These are phyloP conservation scores for Hydrozoanthus tunicans DNA, from an alignment of 64 coral and sea anemone species.

Conservation along the genomic window DNA sequence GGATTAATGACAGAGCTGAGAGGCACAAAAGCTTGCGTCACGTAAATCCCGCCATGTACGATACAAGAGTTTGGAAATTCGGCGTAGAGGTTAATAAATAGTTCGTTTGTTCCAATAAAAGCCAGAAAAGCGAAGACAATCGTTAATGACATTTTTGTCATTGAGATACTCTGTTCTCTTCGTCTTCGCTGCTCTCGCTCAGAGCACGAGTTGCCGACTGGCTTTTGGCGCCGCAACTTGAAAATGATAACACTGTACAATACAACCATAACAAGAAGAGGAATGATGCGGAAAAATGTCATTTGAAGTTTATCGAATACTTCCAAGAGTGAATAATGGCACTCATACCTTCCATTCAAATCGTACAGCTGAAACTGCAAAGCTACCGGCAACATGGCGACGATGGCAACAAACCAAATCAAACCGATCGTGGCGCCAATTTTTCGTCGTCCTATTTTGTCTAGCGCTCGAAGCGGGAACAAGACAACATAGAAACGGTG, in stretches of 20 bases:
- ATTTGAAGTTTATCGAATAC: not conserved
- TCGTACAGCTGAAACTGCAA: not conserved
- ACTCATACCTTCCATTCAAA: not conserved
- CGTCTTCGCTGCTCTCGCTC: slow-evolving; percentile 26
- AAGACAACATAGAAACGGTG: slow-evolving; percentile 40
- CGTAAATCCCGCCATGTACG: slow-evolving; percentile 2
- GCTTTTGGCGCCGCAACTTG: slow-evolving; percentile 28
- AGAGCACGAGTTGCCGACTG: slow-evolving; percentile 23
- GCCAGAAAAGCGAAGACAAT: slow-evolving; percentile 21
- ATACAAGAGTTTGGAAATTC: not conserved
- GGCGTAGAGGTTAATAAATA: not conserved
- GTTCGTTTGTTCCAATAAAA: slow-evolving; percentile 36
- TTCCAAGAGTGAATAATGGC: not conserved
- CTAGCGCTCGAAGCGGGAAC: slow-evolving; percentile 43
- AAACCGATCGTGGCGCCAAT: not conserved
- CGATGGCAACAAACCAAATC: slow-evolving; percentile 16
- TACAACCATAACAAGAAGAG: not conserved
- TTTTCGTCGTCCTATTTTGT: slow-evolving; percentile 1
- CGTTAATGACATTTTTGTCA: slow-evolving; percentile 45
- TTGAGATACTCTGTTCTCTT: slow-evolving; percentile 20
- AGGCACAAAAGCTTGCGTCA: slow-evolving; percentile 25
- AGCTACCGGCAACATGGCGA: not conserved
- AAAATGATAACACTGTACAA: slow-evolving; percentile 35
- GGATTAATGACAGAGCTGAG: slow-evolving; percentile 33
- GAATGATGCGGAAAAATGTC: not conserved